Base-by-base conservation (phyloP, 37 sponge, comb jelly and placozoan genomes). In the Hexactinellida sp. region DNA sequence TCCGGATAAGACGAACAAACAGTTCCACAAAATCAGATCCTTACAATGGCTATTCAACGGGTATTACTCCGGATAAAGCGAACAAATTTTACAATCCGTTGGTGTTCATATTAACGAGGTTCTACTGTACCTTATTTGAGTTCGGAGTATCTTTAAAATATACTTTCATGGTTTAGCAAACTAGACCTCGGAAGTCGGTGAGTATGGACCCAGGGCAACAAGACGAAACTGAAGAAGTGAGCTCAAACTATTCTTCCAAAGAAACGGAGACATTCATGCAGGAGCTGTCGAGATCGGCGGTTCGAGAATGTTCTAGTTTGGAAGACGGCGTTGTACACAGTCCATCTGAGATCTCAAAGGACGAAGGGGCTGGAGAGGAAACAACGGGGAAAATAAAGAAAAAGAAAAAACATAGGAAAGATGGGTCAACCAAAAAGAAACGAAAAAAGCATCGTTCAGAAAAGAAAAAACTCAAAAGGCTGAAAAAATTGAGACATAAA, bases 361-460 rank as follows among this genome's bases (percentile, higher is more conserved):
- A 63, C 5, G 76, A 63, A 23, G 76, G 76, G 3, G 30, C 32
- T 63, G 76, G 13, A 23, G 34, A 7, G 34, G 32, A n/a, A n/a
- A 63, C 3, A 63, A 63, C 3, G 76, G 34, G 19, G 34, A 3
- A n/a, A n/a, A 63, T 21, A 63, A 63, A 63, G 76, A 63, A 63
- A n/a, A 23, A 63, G 32, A 63, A 28, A n/a, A 63, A 63, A n/a
- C 28, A n/a, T 10, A 10, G 34, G 28, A 63, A 63, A n/a, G 76
- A 63, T 63, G 30, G 76, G 3, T 25, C 76, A 63, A n/a, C 28
- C 5, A 63, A 63, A 63, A 63, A 63, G 76, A 63, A 63, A 23
- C 76, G 76, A 63, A 63, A 63, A 63, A 63, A 63, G 76, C 76
- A 63, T 63, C 25, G 34, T 21, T 63, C 76, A 25, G 76, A 63